These are phyloP conservation scores for Erythrolamprus reginae DNA, from an alignment of 2,113 vertebrate genomes.

Conservation along the genomic window DNA sequence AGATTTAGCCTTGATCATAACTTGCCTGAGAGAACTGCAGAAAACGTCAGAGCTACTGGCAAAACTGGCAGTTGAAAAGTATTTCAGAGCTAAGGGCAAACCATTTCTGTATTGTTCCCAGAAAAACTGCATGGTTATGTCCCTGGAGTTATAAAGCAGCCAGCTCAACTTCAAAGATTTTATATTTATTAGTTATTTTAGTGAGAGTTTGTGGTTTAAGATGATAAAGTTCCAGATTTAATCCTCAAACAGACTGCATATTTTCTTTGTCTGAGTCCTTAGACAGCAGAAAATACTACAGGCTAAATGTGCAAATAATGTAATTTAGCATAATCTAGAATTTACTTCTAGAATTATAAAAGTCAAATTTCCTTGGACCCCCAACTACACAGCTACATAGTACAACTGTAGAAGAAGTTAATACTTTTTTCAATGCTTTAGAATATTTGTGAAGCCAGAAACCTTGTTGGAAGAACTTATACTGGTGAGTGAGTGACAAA, in stretches of 20 bases:
- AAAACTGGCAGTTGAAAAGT: neutral
- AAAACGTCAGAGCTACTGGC: neutral
- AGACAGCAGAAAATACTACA: neutral
- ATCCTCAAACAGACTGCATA: neutral
- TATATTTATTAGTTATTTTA: neutral
- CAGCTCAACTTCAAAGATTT: neutral
- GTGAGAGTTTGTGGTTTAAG: neutral
- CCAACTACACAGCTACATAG: neutral
- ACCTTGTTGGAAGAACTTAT: neutral
- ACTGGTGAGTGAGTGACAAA: neutral
- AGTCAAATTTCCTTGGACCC: neutral
- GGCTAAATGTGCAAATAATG: neutral
- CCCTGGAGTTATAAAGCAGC: neutral
- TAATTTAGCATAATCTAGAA: neutral
- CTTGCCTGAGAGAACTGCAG: neutral
- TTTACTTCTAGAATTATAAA: neutral
- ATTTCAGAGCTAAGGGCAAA: neutral
- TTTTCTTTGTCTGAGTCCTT: neutral
- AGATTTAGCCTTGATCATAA: neutral
- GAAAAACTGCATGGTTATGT: neutral
- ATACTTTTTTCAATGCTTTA: neutral
- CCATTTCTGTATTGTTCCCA: neutral
- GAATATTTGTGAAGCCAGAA: neutral
- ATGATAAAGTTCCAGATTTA: neutral
- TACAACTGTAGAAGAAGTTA: neutral